phyloP scores from a whole-genome alignment of 2,113 vertebrate species.

The Tupaia chinensis region DNA sequence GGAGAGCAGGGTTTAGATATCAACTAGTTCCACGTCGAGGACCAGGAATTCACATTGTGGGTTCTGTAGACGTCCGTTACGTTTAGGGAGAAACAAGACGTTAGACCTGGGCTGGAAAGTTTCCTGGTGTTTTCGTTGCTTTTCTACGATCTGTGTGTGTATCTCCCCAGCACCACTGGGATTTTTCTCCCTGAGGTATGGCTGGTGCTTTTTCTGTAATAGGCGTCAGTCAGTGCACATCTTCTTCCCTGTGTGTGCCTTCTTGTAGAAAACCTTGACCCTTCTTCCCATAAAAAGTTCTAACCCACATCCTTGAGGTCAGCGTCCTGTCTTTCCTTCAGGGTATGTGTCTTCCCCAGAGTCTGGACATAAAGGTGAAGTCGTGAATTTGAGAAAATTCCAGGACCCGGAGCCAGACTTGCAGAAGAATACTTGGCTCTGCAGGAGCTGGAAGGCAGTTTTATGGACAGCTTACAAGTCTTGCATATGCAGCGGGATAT shows the following conservation, averaged over 20 bases:
- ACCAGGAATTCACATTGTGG: neutral
- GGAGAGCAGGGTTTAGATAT: neutral
- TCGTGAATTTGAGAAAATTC: neutral
- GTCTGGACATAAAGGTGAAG: neutral
- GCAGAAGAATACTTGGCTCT: neutral
- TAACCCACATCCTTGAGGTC: neutral
- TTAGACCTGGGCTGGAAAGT: neutral
- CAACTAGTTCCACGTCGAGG: neutral
- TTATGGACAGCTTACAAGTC: neutral
- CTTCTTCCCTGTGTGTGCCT: neutral
- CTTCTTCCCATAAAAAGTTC: neutral
- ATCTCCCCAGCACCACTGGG: neutral
- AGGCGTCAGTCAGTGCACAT: neutral
- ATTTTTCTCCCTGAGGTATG: neutral
- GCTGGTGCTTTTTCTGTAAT: neutral
- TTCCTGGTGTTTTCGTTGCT: neutral
- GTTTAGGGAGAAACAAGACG: neutral
- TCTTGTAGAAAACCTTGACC: neutral
- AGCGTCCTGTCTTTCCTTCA: neutral
- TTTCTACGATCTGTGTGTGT: accelerated
- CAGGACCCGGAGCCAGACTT: neutral
- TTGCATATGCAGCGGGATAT: neutral
- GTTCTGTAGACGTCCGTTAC: neutral
- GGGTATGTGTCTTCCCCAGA: neutral
- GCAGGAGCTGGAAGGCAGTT: neutral